Evolutionary conservation across 2,113 vertebrate species (phyloP).

Genomic region (Baryphthengus martii): DNA sequence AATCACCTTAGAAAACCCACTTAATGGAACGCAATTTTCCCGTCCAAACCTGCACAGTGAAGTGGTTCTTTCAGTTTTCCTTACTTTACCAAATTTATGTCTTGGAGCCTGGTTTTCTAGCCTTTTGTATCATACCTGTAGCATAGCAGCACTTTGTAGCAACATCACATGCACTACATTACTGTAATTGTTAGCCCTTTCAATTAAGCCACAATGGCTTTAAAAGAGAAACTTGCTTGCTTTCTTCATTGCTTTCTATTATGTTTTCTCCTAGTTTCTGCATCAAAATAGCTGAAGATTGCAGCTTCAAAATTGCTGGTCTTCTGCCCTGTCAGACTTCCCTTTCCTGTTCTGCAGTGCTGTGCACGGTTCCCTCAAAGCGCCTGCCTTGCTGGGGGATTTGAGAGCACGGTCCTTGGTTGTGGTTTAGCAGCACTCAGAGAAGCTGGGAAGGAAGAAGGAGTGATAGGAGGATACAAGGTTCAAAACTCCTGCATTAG

Average conservation of each 20-base stretch:
- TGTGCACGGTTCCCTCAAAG: background rate
- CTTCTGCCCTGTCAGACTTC: background rate
- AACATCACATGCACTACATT: background rate
- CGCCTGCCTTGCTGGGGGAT: accelerated
- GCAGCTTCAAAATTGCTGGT: background rate
- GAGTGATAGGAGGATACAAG: background rate
- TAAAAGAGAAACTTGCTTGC: background rate
- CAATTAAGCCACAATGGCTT: background rate
- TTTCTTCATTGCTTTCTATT: background rate
- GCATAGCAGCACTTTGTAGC: background rate
- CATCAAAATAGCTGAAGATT: background rate
- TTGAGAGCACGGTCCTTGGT: background rate
- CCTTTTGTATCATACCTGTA: accelerated
- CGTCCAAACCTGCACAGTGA: background rate
- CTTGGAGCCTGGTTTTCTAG: background rate
- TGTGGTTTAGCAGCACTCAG: background rate
- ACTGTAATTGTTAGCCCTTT: background rate
- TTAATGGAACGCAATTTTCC: background rate
- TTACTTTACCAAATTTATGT: background rate
- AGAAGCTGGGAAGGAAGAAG: background rate
- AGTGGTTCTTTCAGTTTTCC: background rate
- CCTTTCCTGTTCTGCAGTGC: background rate
- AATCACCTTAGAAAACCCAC: background rate
- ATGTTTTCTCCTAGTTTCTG: background rate
- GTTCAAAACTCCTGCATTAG: background rate